Base-by-base conservation (phyloP, 2,888 invertebrate genomes). In the Drosophila gaucha region DNA sequence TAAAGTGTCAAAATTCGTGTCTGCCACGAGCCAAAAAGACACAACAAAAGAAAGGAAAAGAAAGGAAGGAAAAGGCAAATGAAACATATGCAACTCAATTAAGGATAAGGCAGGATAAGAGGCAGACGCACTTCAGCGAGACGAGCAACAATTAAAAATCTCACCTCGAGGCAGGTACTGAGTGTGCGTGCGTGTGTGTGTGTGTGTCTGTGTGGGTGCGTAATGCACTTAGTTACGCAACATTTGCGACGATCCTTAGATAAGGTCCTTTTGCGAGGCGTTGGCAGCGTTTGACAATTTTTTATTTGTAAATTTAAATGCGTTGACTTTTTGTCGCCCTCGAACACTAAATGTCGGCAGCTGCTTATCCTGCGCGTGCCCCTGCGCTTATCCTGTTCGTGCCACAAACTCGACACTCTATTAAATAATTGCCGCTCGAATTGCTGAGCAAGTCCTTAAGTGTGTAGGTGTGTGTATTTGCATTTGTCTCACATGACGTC, bases 181-280 rank as follows among this genome's bases (percentile, higher is more conserved):
- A 16, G 26, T 38, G 30, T 10, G 20, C 43, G 46, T 5, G 16
- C 35, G 38, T 6, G 35, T 20, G 24, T 38, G 41, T 51, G 39
- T 12, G 26, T 26, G 41, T 33, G 56, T 50, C 52, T 26, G 47
- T 33, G 30, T 28, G 26, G 22, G 50, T 51, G 56, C 55, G 67
- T 16, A 43, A 22, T 57, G 77, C 86, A 87, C 86, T 87, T 86
- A 78, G 87, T 83, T 80, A 79, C 85, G 86, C 86, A 80, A 82
- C 84, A 84, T 84, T 87, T 87, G 78, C 70, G 28, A 14, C 47
- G 66, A 84, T 78, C 57, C 67, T 16, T 44, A 12, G 82, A 79
- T 80, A 84, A 84, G 77, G 51, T 58, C 18, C 35, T 44, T 16
- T 18, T 16, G 9, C 6, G n/a, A 64, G 75, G 63, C 66, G 68